Evolutionary conservation across 30 jellyfish, hydroid and myxozoan genomes (phyloP).

Genomic region (Aurelia sp.): DNA sequence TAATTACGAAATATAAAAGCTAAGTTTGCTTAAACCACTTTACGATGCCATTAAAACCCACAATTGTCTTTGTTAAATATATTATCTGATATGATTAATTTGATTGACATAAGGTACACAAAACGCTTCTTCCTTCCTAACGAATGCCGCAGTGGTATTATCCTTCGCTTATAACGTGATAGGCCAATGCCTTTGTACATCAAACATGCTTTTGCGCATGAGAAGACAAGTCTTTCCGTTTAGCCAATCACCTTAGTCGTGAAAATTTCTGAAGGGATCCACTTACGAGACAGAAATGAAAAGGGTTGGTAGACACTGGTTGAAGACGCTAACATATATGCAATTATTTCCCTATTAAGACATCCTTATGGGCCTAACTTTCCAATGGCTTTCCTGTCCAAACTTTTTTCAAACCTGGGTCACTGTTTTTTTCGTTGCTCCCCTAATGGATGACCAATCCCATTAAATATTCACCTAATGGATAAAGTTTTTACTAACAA

Average conservation of each 20-base stretch:
- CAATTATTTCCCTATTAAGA: background rate
- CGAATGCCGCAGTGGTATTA: background rate
- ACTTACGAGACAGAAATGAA: background rate
- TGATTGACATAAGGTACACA: conserved; percentile 15
- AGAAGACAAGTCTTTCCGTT: conserved; percentile 29
- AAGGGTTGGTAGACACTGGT: background rate
- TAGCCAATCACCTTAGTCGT: conserved; percentile 30
- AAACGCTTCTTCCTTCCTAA: background rate
- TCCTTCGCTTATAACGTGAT: background rate
- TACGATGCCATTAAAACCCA: conserved; percentile 48
- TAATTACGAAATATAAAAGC: conserved; percentile 29
- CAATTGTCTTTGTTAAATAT: conserved; percentile 32
- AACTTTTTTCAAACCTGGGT: conserved; percentile 11
- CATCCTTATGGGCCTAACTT: conserved; percentile 46
- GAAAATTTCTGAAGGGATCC: conserved; percentile 10
- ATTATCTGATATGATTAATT: conserved; percentile 20
- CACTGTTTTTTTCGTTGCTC: background rate
- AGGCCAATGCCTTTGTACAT: background rate
- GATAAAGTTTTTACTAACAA: too few species aligned
- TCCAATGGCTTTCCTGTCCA: conserved; percentile 8
- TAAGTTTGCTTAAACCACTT: conserved; percentile 22
- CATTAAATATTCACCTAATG: too few species aligned
- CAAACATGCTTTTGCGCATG: conserved; percentile 7
- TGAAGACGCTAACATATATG: conserved; percentile 2
- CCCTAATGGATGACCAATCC: too few species aligned